Base-by-base conservation (phyloP, 2,888 invertebrate species). In the Noctuana brunneofusca region DNA sequence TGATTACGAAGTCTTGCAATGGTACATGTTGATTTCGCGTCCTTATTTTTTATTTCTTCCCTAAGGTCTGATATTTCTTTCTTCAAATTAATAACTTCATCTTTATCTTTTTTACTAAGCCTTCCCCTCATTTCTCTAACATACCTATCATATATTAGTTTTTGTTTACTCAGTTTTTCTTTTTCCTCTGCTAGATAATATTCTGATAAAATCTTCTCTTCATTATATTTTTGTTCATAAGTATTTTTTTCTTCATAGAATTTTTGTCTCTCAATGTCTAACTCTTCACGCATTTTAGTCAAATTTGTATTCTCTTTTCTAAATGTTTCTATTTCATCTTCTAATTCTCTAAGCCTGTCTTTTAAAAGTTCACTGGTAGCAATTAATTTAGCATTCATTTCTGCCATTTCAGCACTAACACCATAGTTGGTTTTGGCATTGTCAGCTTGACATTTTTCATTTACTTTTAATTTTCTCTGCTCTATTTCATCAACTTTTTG, bases 1-100 rank as follows among this genome's bases (percentile, higher is more conserved):
- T 96, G 96, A 68, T 95, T 95, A 18, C 96, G 92, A 9, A 96
- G 88, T 68, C 96, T 92, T 0, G 95, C 95, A 75, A 95, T 95
- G 0, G 93, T 93, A 0, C 95, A 93, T 4, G 95, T 94, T 75
- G 95, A 95, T 72, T 94, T 93, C 14, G 94, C 93, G 71, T 96
- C 96, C 83, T 95, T 96, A n/a, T 93, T 78, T 75, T 93, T 93
- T 16, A 95, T 86, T 68, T 96, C 94, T 66, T 94, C 94, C 78
- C 93, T 94, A 0, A 96, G 80, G 49, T 93, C 92, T 58, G 88
- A 92, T 35, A 96, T 81, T 82, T 96, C 94, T 63, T 94, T 93
- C 71, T 93, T 95, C 9, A 96, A 81, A 67, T 86, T 89, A 0
- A 92, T 82, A 11, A 95, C 92, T 83, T 96, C 96, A 75, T 94